A percentile compares a stretch with the other conserved stretches of the same genome.
These are phyloP conservation scores for Andrena fulva DNA, from an alignment of 2,888 invertebrate species.

Conservation along the genomic window DNA sequence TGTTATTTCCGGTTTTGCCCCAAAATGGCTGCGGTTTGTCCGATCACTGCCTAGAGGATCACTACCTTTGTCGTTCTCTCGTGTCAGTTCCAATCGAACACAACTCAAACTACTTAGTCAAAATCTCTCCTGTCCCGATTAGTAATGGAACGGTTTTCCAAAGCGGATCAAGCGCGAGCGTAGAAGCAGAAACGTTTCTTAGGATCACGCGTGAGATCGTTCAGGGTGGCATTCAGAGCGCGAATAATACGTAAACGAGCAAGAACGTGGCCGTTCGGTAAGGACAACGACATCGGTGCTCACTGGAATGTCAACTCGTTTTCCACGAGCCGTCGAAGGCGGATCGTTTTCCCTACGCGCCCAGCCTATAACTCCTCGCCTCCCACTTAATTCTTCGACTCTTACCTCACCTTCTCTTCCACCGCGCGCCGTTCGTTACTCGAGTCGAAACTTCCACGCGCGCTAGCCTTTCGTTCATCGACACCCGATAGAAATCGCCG, in stretches of 20 bases:
- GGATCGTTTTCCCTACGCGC: slow-evolving; percentile 57
- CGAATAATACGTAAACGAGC: slow-evolving; percentile 28
- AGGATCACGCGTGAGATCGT: slow-evolving; percentile 28
- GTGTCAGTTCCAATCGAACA: too few relatives aligned
- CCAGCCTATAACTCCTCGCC: slow-evolving; percentile 14
- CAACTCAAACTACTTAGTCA: too few relatives aligned
- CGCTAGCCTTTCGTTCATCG: slow-evolving; percentile 44
- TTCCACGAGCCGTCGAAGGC: slow-evolving; percentile 57
- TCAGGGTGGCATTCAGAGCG: slow-evolving; percentile 28
- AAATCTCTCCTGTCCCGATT: background rate
- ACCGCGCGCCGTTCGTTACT: background rate
- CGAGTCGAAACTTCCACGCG: slow-evolving; percentile 40
- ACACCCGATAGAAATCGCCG: slow-evolving; percentile 51
- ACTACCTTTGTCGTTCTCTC: too few relatives aligned
- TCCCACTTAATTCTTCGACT: slow-evolving; percentile 19
- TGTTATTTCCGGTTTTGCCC: too few relatives aligned
- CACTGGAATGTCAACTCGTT: slow-evolving; percentile 61
- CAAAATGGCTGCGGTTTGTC: too few relatives aligned
- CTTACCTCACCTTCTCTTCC: slow-evolving; percentile 45
- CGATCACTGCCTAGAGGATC: too few relatives aligned
- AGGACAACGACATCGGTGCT: slow-evolving; percentile 52
- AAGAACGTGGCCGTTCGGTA: slow-evolving; percentile 32
- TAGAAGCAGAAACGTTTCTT: background rate
- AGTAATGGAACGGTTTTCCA: background rate
- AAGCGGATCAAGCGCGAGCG: background rate